phyloP scores from a whole-genome alignment of 2,888 invertebrate genomes.

The Galeopsomyia nigrocyanea region DNA sequence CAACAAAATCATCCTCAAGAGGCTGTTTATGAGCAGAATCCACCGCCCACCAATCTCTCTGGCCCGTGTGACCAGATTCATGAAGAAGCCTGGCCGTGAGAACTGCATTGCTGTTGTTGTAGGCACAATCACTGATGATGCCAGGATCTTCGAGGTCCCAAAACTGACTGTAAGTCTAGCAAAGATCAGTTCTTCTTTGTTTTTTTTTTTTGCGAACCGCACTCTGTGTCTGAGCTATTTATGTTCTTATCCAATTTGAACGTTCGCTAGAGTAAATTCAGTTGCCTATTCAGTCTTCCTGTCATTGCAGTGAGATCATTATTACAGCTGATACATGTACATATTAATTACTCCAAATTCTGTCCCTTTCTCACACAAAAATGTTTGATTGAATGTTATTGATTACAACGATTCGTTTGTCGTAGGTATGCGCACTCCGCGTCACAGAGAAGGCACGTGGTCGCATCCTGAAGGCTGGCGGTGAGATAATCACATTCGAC shows the following conservation, averaged over 20 bases:
- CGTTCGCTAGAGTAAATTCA: conserved; percentile 63
- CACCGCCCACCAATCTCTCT: conserved; percentile 95
- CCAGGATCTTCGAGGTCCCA: conserved; percentile 90
- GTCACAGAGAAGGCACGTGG: conserved; percentile 96
- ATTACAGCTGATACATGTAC: conserved; percentile 59
- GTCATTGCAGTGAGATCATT: conserved; percentile 51
- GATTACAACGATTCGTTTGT: conserved; percentile 6
- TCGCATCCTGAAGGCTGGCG: conserved; percentile 95
- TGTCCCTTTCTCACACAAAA: conserved; percentile 21
- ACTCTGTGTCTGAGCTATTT: conserved; percentile 63
- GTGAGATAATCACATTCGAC: conserved; percentile 97
- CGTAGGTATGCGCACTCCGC: conserved; percentile 88
- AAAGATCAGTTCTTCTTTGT: background rate
- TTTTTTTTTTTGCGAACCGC: conserved; percentile 58
- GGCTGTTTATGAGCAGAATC: conserved; percentile 98
- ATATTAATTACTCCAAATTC: background rate
- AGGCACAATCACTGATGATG: conserved; percentile 95
- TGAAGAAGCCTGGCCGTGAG: conserved; percentile 90
- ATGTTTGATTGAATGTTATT: background rate
- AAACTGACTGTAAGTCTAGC: conserved; percentile 80
- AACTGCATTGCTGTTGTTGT: conserved; percentile 93
- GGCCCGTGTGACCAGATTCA: conserved; percentile 86
- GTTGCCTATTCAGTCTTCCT: conserved; percentile 62
- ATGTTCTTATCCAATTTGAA: conserved; percentile 64
- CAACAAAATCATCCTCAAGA: conserved; percentile 92